Conservation (phyloP, 1,140 invertebrate species). For the Tetranychus urticae region DNA sequence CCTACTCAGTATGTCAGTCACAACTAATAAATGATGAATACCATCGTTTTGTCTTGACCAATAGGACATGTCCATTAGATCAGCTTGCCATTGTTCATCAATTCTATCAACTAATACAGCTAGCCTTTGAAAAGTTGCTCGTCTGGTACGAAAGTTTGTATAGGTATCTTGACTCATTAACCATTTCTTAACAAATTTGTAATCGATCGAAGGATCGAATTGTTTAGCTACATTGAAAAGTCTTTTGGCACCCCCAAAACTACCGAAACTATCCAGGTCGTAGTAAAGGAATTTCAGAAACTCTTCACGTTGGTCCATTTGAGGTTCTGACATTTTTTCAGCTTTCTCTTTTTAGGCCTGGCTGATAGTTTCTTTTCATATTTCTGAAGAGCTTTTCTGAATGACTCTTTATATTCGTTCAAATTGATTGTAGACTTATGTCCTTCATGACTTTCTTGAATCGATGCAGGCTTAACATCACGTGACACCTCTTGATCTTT, state of each 20-base stretch:
- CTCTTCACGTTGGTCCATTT: not conserved
- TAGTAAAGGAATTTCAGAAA: not conserved
- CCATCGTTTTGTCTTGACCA: conserved; percentile 10
- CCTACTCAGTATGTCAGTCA: conserved; percentile 15
- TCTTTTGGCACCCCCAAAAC: not conserved
- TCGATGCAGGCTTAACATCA: too few species aligned
- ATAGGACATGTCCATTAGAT: conserved; percentile 12
- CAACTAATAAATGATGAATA: conserved; percentile 11
- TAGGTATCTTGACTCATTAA: conserved; percentile 11
- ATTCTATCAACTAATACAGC: conserved; percentile 4
- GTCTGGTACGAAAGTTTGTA: conserved; percentile 11
- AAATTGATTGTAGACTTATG: not conserved
- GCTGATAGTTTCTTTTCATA: not conserved
- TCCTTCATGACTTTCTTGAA: not conserved
- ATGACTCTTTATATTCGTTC: not conserved
- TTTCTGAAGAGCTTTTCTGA: not conserved
- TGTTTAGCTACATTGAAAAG: not conserved
- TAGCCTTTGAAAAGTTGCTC: conserved; percentile 12
- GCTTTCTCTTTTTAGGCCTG: not conserved
- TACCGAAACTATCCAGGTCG: not conserved
- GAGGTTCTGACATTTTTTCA: not conserved
- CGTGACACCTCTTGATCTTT: not conserved
- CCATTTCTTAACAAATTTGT: conserved; percentile 9
- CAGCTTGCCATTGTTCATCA: conserved; percentile 14
- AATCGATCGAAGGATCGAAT: not conserved